A percentile compares a stretch with the other conserved stretches of the same genome.
These are phyloP conservation scores for Hirundo rustica DNA, from an alignment of 2,797 vertebrate genomes.

Conservation along the genomic window DNA sequence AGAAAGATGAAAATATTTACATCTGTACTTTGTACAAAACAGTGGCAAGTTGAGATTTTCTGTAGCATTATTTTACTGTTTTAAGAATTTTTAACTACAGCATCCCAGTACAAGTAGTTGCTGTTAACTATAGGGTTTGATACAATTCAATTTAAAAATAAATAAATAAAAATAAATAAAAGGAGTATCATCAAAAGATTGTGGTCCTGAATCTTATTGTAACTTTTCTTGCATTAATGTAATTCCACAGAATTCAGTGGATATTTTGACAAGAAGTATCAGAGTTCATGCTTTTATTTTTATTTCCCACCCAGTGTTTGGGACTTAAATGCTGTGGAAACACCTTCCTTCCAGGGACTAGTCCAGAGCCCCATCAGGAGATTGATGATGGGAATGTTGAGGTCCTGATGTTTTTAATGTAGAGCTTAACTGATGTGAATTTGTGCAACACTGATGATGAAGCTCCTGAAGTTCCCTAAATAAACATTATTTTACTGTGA, in stretches of 20 bases:
- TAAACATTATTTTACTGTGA: neutral
- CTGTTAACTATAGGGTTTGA: neutral
- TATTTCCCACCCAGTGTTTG: neutral
- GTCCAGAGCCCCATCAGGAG: slow-evolving; percentile 64
- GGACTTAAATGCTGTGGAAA: neutral
- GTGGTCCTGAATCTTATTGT: neutral
- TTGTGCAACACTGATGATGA: slow-evolving; percentile 67
- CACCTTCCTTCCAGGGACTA: slow-evolving; percentile 71
- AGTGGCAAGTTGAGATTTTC: neutral
- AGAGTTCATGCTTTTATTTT: neutral
- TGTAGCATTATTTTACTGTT: neutral
- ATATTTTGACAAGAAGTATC: neutral
- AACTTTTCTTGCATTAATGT: neutral
- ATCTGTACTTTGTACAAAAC: neutral
- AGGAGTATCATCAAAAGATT: neutral
- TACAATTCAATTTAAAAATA: neutral
- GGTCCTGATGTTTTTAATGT: slow-evolving; percentile 68
- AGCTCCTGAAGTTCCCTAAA: slow-evolving; percentile 79
- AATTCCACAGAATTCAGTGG: neutral
- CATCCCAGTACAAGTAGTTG: neutral
- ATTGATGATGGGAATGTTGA: slow-evolving; percentile 54
- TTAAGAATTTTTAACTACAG: neutral
- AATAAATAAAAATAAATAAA: neutral
- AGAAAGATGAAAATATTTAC: neutral
- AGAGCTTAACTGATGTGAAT: slow-evolving; percentile 66